phyloP scores from a whole-genome alignment of 1,140 invertebrate species.

The Bombus pascuorum region DNA sequence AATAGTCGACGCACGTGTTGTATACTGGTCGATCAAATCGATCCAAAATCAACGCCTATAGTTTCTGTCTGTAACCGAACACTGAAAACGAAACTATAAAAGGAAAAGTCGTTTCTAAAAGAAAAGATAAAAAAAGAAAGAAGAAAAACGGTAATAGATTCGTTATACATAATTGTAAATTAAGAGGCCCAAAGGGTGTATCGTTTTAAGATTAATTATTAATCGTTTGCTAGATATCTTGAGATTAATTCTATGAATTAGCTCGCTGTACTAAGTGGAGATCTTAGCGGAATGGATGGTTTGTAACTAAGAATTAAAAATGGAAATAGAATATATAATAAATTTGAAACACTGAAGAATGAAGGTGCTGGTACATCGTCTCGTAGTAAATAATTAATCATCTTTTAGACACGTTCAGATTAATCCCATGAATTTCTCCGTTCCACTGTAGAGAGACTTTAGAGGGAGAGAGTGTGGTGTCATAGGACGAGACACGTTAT shows the following conservation, averaged over 20 bases:
- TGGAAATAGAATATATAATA: no score
- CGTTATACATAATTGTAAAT: background rate
- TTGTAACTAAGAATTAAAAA: no score
- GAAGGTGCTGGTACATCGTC: no score
- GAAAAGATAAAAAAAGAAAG: no score
- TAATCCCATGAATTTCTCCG: conserved; percentile 35
- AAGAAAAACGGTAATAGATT: background rate
- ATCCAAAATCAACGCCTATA: no score
- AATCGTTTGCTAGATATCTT: background rate
- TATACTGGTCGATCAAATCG: background rate
- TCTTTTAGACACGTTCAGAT: background rate
- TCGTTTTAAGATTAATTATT: conserved; percentile 5
- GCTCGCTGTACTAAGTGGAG: background rate
- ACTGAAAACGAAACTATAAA: background rate
- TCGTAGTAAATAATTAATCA: no score
- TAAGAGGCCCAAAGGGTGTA: no score
- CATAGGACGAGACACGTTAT: conserved; percentile 36
- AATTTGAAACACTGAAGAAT: no score
- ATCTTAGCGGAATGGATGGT: no score
- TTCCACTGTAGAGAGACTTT: background rate
- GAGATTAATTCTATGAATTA: conserved; percentile 35
- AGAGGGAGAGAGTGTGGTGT: background rate
- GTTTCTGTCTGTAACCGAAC: background rate
- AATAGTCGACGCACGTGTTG: background rate
- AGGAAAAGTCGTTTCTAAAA: conserved; percentile 39